Evolutionary conservation across 2,888 invertebrate species (phyloP).

Genomic region (Hemithea aestivaria): DNA sequence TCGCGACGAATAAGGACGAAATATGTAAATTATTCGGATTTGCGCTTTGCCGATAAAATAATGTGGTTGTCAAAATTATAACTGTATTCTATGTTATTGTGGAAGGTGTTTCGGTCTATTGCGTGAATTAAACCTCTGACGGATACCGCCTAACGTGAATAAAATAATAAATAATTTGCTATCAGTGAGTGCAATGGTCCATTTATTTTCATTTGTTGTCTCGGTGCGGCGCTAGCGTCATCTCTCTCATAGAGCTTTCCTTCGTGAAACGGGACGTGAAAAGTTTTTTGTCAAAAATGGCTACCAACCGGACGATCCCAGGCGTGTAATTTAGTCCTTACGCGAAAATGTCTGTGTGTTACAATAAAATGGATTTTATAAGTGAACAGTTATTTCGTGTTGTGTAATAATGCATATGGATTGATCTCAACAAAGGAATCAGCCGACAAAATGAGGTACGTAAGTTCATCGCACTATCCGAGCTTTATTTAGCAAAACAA

Average conservation of each 20-base stretch:
- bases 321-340: constrained; percentile 57
- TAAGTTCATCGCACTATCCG: constrained; percentile 63
- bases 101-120: neutral
- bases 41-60: constrained; percentile 21
- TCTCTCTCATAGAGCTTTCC: constrained; percentile 56
- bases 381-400: constrained; percentile 75
- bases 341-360: constrained; percentile 59
- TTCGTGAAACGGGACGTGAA: constrained; percentile 63
- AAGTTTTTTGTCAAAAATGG: constrained; percentile 73
- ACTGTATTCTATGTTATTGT: constrained; percentile 6
- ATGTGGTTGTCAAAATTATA: constrained; percentile 3
- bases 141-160: constrained; percentile 2
- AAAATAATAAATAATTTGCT: constrained; percentile 1
- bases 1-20: constrained; percentile 48
- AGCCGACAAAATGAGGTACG: constrained; percentile 74
- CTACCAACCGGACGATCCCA: constrained; percentile 56
- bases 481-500: constrained; percentile 73
- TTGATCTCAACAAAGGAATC: constrained; percentile 72
- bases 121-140: constrained; percentile 3
- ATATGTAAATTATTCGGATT: constrained; percentile 37
- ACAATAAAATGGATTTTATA: constrained; percentile 70
- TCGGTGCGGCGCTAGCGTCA: constrained; percentile 64
- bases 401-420: constrained; percentile 73
- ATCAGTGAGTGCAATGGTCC: constrained; percentile 48
- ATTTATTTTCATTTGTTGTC: constrained; percentile 55